Evolutionary conservation across 2,797 vertebrate genomes (phyloP), one percentile per base, ranked within the genome.

Genomic region (Zalophus californianus): DNA sequence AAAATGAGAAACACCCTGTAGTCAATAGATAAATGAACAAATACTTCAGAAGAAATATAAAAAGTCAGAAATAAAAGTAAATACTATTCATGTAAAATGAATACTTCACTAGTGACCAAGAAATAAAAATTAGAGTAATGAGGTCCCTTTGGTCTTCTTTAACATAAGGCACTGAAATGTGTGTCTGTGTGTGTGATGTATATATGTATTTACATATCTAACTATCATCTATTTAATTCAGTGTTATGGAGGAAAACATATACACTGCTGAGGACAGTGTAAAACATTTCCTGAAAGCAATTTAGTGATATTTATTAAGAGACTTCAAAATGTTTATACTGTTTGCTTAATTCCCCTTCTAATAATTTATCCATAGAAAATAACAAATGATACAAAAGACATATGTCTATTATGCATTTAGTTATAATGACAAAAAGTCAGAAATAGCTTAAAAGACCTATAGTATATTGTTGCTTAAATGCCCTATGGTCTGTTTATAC

Each of bases 81-180:
- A 84, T 94, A 75, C 12, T 73, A 62, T 27, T 83, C n/a, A 92
- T n/a, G 79, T 66, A 90, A 91, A 94, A 93, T 77, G 23, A 82
- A 86, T 87, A 78, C 50, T 87, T 95, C n/a, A 66, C 3, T 75
- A 48, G 23, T 16, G 41, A 38, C 9, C 12, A 87, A 92, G 21
- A 78, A 91, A 54, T 48, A 54, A 25, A 88, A 78, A 88, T 89
- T 94, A 79, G 15, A 70, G 5, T 48, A 60, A 32, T 35, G 35
- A 83, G n/a, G 73, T 83, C 25, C 35, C 27, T 29, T 11, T 89
- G n/a, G 44, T n/a, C 16, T 75, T 54, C 44, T 89, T 73, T 89
- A 54, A 73, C 48, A 73, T 25, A 64, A 82, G n/a, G 12, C 32
- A 90, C 18, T 82, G 41, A 90, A 84, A 25, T 94, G 41, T 75